Conservation (phyloP, 2,113 vertebrate species). For the Ardeotis arabs region DNA sequence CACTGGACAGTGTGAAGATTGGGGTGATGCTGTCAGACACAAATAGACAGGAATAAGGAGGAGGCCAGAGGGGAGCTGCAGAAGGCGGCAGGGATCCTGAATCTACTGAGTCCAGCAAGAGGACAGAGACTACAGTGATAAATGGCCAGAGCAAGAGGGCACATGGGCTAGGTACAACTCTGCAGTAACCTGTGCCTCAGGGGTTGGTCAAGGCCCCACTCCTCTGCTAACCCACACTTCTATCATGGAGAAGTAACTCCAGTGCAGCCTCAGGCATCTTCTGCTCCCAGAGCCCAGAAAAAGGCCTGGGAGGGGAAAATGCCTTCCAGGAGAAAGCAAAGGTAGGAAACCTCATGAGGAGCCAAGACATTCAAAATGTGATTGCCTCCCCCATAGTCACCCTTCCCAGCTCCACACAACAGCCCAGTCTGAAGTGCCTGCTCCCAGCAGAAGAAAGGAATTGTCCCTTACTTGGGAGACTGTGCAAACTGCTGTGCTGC, state of each 20-base stretch:
- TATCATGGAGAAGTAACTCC: background rate
- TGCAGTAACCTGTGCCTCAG: background rate
- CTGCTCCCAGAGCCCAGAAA: background rate
- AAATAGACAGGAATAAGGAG: slow-evolving; percentile 11
- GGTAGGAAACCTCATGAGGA: background rate
- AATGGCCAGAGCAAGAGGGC: background rate
- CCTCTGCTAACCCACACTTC: background rate
- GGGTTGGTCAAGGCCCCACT: background rate
- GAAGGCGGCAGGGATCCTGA: background rate
- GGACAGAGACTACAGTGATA: background rate
- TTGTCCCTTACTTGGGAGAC: slow-evolving; percentile 86
- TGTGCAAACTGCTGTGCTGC: slow-evolving; percentile 96
- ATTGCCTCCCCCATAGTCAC: background rate
- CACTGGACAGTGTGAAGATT: slow-evolving; percentile 95
- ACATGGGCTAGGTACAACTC: background rate
- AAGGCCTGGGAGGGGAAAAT: background rate
- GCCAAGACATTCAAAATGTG: background rate
- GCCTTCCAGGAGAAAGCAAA: background rate
- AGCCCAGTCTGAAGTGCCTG: background rate
- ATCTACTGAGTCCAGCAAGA: background rate
- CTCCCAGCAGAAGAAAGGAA: background rate
- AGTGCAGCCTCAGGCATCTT: background rate
- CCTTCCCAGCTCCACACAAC: background rate
- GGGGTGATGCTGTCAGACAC: slow-evolving; percentile 87
- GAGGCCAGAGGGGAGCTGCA: background rate